A percentile compares a stretch with the other conserved stretches of the same genome.
Evolutionary conservation across 2,113 vertebrate species (phyloP).

Genomic region (Chaetura pelagica): DNA sequence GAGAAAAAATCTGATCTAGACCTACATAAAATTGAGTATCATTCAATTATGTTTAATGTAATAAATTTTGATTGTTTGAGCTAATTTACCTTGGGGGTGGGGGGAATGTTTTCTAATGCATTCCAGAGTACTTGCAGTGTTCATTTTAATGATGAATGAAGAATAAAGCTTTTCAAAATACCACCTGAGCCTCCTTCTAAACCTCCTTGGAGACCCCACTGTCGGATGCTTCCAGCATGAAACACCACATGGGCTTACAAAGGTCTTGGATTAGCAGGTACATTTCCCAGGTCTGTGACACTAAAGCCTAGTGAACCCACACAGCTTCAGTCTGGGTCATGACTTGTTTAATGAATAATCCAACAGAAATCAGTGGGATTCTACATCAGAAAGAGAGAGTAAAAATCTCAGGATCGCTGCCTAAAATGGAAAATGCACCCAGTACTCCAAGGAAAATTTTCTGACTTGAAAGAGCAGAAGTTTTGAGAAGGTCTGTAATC

Average conservation of each 20-base stretch:
- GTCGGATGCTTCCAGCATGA: background rate
- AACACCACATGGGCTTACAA: background rate
- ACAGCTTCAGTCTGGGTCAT: background rate
- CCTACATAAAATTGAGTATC: conserved; percentile 59
- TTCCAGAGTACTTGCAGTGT: conserved; percentile 63
- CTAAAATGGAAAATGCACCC: background rate
- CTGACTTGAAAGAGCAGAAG: background rate
- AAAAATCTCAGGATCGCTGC: background rate
- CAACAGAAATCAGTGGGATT: background rate
- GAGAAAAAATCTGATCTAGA: conserved; percentile 58
- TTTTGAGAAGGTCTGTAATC: background rate
- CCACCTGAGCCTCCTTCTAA: background rate
- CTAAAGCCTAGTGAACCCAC: background rate
- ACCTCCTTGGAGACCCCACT: background rate
- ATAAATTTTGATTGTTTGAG: conserved; percentile 75
- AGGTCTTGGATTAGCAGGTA: background rate
- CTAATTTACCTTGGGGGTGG: conserved; percentile 69
- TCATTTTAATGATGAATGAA: conserved; percentile 67
- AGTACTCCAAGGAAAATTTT: background rate
- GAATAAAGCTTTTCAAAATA: conserved; percentile 59
- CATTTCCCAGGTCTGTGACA: background rate
- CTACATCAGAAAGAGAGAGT: background rate
- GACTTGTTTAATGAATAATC: background rate
- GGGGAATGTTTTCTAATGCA: conserved; percentile 67
- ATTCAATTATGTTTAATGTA: conserved; percentile 68